A percentile compares a stretch with the other conserved stretches of the same genome.
Conservation (phyloP, 1,140 invertebrate species). For the Aporrectodea caliginosa region DNA sequence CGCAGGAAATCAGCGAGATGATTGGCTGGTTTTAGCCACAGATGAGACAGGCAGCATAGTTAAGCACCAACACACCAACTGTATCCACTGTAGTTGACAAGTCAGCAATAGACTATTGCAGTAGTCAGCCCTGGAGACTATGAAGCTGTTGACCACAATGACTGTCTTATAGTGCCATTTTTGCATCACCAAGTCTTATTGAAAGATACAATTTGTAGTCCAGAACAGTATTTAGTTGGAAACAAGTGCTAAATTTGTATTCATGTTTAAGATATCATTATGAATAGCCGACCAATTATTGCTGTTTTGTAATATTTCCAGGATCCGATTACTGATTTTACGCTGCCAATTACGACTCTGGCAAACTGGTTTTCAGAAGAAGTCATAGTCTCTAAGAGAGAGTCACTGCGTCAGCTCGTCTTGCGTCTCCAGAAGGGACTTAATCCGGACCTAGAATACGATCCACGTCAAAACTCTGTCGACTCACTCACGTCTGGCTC, state of each 20-base stretch:
- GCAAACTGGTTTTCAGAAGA: slow-evolving; percentile 54
- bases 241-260: slow-evolving; percentile 8
- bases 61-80: no score
- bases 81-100: no score
- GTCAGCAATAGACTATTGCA: no score
- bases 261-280: background rate
- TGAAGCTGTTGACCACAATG: no score
- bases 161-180: no score
- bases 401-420: slow-evolving; percentile 52
- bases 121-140: no score
- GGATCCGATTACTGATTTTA: slow-evolving; percentile 54
- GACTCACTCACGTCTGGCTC: background rate
- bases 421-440: slow-evolving; percentile 49
- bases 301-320: slow-evolving; percentile 39
- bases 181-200: no score
- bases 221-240: background rate
- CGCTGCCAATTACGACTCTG: slow-evolving; percentile 52
- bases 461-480: slow-evolving; percentile 20
- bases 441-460: slow-evolving; percentile 32
- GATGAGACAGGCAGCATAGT: no score
- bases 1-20: no score
- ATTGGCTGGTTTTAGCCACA: no score
- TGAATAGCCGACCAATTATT: background rate
- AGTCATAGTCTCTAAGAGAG: slow-evolving; percentile 49
- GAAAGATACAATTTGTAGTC: slow-evolving; percentile 7